Base-by-base conservation (phyloP, 1,140 invertebrate genomes). In the Nixonia krombeini region DNA sequence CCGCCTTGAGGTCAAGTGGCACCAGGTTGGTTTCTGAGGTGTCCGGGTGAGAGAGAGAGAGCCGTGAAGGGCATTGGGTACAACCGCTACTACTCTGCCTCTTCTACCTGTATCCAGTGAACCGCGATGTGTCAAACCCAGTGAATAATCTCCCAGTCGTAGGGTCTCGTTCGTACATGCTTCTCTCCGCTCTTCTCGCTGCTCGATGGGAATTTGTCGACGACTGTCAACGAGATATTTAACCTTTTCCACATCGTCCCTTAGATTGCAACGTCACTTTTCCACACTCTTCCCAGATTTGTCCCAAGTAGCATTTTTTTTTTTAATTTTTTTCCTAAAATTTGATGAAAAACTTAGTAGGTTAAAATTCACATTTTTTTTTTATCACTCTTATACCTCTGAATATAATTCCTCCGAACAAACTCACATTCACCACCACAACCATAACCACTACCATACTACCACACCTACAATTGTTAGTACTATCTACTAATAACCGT, bases 1-100 rank as follows among this genome's bases (percentile, higher is more conserved):
- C 65, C 74, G 74, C 69, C 78, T 82, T 75, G 68, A 77, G 78
- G 75, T 82, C 78, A 78, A 81, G 75, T 79, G 76, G 63, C 74
- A 75, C 70, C 76, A 75, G 74, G 72, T 74, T 79, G 76, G 76
- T 81, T 70, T 72, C 76, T 70, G 70, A 76, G 72, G 76, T 76
- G 77, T 75, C 76, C 73, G 73, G 77, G 72, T 72, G 70, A 74
- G 70, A 77, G 65, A 75, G 70, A 79, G 66, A 80, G 72, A 70
- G 70, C 65, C 71, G 59, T 58, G 69, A 72, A 41, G 55, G 68
- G 72, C 58, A 76, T 59, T 67, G 69, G 61, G 62, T 70, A 63
- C 68, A 56, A 66, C 70, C 69, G 69, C 52, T 67, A 71, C 74
- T 68, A 70, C n/a, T n/a, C n/a, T n/a, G n/a, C 71, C 67, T 62